These are phyloP conservation scores for Harpalus rubripes DNA, from an alignment of 2,888 invertebrate species.

Conservation along the genomic window DNA sequence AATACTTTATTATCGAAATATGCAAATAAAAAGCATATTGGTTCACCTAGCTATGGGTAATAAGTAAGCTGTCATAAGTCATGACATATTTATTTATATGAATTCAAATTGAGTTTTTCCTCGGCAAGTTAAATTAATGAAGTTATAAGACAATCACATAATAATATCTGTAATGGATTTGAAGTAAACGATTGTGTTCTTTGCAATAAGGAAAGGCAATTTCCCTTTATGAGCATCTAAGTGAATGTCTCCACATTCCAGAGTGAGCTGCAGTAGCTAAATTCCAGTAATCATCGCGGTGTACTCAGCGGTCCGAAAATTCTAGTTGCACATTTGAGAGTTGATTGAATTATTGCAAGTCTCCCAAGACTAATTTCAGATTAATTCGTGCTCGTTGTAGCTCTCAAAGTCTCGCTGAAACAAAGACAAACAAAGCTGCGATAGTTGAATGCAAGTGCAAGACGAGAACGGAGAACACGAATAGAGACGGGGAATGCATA, in stretches of 20 bases:
- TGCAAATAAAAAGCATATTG: too few relatives aligned
- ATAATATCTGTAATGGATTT: not conserved
- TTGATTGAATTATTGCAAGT: constrained; percentile 71
- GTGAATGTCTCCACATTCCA: not conserved
- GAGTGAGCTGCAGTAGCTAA: not conserved
- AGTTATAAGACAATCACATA: too few relatives aligned
- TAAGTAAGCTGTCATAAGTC: too few relatives aligned
- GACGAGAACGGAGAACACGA: not conserved
- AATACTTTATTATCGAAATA: too few relatives aligned
- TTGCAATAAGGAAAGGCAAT: not conserved
- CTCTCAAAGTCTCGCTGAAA: constrained; percentile 35
- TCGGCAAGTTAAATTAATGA: too few relatives aligned
- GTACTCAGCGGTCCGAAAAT: constrained; percentile 45
- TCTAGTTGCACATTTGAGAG: constrained; percentile 70
- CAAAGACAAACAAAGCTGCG: constrained; percentile 27
- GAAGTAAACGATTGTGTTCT: not conserved
- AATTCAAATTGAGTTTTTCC: too few relatives aligned
- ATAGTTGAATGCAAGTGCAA: constrained; percentile 14
- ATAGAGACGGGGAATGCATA: constrained; percentile 4
- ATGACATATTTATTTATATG: too few relatives aligned
- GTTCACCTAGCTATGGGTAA: too few relatives aligned
- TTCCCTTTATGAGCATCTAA: constrained; percentile 18
- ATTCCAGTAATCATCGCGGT: constrained; percentile 42
- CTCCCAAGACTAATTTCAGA: constrained; percentile 60
- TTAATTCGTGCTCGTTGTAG: constrained; percentile 55